A percentile compares a stretch with the other conserved stretches of the same genome.
Evolutionary conservation across 1,140 invertebrate species (phyloP).

Genomic region (Ctenoplectra terminalis): DNA sequence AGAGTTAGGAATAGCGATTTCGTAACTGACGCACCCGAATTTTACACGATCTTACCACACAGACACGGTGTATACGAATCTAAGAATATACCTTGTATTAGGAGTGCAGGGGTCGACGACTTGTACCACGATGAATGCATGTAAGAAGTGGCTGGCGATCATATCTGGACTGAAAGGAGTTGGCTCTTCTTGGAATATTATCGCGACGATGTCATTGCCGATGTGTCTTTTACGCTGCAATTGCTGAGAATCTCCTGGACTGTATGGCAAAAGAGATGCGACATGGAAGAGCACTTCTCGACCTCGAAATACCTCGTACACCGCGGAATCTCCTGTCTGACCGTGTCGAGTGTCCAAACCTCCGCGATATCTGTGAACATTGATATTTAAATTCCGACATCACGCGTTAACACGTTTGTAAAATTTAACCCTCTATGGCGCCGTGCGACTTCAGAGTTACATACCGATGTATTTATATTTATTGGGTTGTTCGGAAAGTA

Average conservation of each 20-base stretch:
- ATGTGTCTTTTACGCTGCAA: constrained; percentile 97
- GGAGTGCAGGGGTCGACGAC: constrained; percentile 92
- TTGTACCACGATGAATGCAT: constrained; percentile 98
- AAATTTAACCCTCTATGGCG: too few species aligned
- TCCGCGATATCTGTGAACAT: constrained; percentile 90
- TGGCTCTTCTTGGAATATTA: constrained; percentile 98
- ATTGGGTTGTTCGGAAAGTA: too few species aligned
- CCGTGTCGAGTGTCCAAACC: constrained; percentile 96
- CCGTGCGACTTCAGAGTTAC: too few species aligned
- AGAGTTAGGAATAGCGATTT: constrained; percentile 24
- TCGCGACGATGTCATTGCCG: constrained; percentile 99
- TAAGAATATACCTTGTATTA: constrained; percentile 88
- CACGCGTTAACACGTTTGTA: neutral
- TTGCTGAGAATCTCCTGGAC: constrained; percentile 96
- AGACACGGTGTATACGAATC: constrained; percentile 42
- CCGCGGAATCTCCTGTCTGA: constrained; percentile 95
- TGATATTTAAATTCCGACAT: neutral
- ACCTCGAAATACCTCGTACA: constrained; percentile 95
- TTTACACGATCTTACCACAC: neutral
- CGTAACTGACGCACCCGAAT: constrained; percentile 18
- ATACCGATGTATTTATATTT: too few species aligned
- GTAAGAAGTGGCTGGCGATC: constrained; percentile 99
- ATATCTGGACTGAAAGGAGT: constrained; percentile 99
- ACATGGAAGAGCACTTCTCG: constrained; percentile 98
- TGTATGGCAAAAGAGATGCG: constrained; percentile 95